Evolutionary conservation across 2,113 vertebrate genomes (phyloP).

Genomic region (Tricholaema leucomelas): DNA sequence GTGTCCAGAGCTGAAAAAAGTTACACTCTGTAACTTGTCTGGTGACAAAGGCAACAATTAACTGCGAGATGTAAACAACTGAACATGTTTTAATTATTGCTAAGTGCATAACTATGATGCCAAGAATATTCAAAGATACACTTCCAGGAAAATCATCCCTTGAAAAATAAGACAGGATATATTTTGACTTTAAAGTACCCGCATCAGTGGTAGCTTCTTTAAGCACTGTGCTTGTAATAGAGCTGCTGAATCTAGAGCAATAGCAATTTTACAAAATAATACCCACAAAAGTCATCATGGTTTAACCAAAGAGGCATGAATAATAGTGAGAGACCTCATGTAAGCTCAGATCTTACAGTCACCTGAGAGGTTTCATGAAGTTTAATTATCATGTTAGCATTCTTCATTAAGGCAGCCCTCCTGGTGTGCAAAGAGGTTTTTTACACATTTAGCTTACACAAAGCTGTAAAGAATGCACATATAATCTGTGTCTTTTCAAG

Average conservation of each 20-base stretch:
- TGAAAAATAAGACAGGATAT: conserved; percentile 1
- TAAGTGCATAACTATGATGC: neutral
- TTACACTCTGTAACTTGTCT: neutral
- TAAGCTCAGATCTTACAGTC: neutral
- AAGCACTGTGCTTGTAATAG: neutral
- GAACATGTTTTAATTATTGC: conserved; percentile 8
- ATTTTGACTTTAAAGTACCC: conserved; percentile 32
- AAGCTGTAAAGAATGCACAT: neutral
- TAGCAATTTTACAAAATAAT: conserved; percentile 42
- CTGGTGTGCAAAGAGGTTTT: neutral
- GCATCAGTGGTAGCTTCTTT: conserved; percentile 45
- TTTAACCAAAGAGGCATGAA: conserved; percentile 8
- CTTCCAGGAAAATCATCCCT: conserved; percentile 10
- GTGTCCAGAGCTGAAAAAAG: neutral
- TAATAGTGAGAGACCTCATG: conserved; percentile 13
- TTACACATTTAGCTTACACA: neutral
- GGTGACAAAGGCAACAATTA: neutral
- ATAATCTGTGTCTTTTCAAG: neutral
- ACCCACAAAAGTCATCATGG: neutral
- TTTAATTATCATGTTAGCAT: conserved; percentile 19
- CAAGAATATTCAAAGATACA: conserved; percentile 18
- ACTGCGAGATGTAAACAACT: neutral
- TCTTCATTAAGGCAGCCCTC: neutral
- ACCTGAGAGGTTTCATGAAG: neutral
- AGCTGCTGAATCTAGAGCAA: conserved; percentile 11